Conservation (phyloP, 2,888 invertebrate genomes). For the Mimas tiliae region DNA sequence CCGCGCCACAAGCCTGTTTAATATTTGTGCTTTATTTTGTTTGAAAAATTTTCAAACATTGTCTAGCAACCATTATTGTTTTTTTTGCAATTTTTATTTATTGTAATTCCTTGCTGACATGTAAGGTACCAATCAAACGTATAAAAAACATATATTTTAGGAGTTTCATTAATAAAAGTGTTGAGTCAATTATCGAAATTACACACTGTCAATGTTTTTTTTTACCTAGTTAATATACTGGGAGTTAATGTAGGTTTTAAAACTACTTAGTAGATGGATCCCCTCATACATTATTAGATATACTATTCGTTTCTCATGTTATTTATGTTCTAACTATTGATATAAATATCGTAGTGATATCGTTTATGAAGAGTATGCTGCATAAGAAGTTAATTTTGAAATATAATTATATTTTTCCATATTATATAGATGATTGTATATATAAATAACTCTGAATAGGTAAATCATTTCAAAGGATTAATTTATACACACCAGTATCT, state of each 20-base stretch:
- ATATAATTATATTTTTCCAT: no score
- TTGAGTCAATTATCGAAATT: not conserved
- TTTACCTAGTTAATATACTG: not conserved
- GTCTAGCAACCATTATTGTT: not conserved
- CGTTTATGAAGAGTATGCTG: no score
- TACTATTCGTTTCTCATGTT: no score
- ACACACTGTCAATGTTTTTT: not conserved
- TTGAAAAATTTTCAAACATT: slow-evolving; percentile 28
- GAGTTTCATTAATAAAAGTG: not conserved
- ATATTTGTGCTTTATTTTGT: slow-evolving; percentile 54
- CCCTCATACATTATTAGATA: not conserved
- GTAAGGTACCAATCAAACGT: not conserved
- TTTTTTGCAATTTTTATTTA: not conserved
- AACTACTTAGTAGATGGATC: no score
- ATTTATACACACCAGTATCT: no score
- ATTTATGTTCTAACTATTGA: no score
- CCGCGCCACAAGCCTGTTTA: slow-evolving; percentile 71
- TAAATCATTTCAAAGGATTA: no score
- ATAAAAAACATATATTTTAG: not conserved
- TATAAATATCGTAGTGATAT: no score
- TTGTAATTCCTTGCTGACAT: not conserved
- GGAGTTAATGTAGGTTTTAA: not conserved
- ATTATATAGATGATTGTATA: no score
- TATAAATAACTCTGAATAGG: no score
- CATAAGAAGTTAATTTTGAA: no score